Evolutionary conservation across 2,113 vertebrate species (phyloP).

Genomic region (Corapipo altera): DNA sequence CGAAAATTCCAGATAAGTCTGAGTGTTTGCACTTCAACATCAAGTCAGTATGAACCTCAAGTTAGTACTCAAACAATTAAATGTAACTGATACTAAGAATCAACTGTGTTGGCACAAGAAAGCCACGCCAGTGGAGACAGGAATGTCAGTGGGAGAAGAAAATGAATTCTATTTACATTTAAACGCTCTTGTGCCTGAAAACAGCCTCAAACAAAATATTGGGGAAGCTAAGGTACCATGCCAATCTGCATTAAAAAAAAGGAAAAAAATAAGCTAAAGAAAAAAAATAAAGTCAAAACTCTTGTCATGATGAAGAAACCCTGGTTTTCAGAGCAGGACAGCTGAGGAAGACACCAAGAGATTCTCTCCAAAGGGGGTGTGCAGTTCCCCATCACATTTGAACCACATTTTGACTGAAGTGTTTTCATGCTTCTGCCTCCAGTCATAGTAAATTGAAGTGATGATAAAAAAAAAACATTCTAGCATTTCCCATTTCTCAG

Average conservation of each 20-base stretch:
- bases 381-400: neutral
- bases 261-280: neutral
- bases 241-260: neutral
- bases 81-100: neutral
- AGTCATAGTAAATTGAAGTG: neutral
- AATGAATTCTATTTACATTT: neutral
- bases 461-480: neutral
- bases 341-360: neutral
- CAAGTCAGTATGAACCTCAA: neutral
- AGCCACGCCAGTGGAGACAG: neutral
- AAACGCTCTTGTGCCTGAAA: neutral
- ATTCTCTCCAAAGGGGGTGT: neutral
- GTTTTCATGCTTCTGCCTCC: neutral
- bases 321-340: neutral
- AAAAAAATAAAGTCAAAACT: neutral
- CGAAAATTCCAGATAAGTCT: neutral
- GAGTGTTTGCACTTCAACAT: neutral
- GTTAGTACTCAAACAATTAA: neutral
- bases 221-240: neutral
- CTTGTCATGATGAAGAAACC: neutral
- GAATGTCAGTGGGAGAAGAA: neutral
- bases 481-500: neutral
- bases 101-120: neutral
- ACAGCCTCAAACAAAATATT: neutral
- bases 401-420: neutral